Evolutionary conservation across 2,113 vertebrate species (phyloP).

Genomic region (Thomomys bottae): DNA sequence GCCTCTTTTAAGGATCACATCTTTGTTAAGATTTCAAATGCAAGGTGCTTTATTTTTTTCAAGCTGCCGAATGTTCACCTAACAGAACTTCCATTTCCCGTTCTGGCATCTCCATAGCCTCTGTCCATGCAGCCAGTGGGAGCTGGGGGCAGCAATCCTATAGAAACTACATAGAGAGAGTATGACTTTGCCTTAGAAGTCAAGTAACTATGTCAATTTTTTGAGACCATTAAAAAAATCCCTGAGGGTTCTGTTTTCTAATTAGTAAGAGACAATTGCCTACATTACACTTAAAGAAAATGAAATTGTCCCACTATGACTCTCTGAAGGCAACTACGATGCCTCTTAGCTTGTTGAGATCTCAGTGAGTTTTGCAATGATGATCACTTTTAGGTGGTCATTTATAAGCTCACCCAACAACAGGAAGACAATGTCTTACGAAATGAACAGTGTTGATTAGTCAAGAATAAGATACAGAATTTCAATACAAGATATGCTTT

Average conservation of each 20-base stretch:
- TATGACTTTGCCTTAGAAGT: background rate
- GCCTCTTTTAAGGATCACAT: background rate
- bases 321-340: background rate
- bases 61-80: background rate
- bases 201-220: conserved; percentile 1
- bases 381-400: conserved; percentile 37
- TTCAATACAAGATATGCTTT: conserved; percentile 21
- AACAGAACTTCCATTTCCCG: background rate
- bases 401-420: conserved; percentile 10
- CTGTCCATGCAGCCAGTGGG: background rate
- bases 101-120: background rate
- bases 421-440: background rate
- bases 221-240: conserved; percentile 28
- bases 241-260: conserved; percentile 28
- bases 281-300: conserved; percentile 46
- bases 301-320: background rate
- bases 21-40: background rate
- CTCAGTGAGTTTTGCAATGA: conserved; percentile 34
- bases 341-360: conserved; percentile 22
- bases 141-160: background rate
- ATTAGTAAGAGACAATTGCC: conserved; percentile 34
- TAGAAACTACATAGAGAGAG: background rate
- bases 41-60: conserved; percentile 3
- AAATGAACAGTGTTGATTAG: conserved; percentile 37
- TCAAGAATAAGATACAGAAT: background rate